Conservation (phyloP, 2,888 invertebrate genomes). For the Apotomis turbidana region DNA sequence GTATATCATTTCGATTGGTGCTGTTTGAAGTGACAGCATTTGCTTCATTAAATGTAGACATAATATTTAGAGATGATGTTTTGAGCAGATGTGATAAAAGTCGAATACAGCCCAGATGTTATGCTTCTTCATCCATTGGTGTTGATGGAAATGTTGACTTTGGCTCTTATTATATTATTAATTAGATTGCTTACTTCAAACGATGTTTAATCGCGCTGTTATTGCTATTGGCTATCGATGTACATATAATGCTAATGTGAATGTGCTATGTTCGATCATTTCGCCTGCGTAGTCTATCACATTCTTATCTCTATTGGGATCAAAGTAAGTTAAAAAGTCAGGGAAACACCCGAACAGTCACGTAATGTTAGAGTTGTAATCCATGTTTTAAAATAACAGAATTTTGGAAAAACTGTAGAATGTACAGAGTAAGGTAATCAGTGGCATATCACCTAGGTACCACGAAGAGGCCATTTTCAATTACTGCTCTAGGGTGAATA, state of each 20-base stretch:
- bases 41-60: no score
- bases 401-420: constrained; percentile 57
- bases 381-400: constrained; percentile 54
- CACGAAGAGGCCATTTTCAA: constrained; percentile 58
- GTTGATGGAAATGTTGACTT: background rate
- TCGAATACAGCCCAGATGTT: no score
- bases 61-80: no score
- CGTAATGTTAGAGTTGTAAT: constrained; percentile 44
- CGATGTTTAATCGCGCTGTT: constrained; percentile 54
- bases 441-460: constrained; percentile 79
- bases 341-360: constrained; percentile 39
- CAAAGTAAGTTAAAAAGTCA: constrained; percentile 54
- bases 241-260: constrained; percentile 53
- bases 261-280: constrained; percentile 47
- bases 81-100: no score
- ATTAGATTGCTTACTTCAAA: constrained; percentile 52
- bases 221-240: constrained; percentile 54
- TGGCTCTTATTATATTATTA: constrained; percentile 19
- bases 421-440: constrained; percentile 64
- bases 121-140: no score
- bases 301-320: constrained; percentile 72
- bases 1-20: no score
- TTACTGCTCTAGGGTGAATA: background rate
- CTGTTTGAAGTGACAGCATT: no score
- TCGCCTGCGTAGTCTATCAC: constrained; percentile 41